Conservation (phyloP, 2,797 vertebrate species). For the Darevskia nairensis region DNA sequence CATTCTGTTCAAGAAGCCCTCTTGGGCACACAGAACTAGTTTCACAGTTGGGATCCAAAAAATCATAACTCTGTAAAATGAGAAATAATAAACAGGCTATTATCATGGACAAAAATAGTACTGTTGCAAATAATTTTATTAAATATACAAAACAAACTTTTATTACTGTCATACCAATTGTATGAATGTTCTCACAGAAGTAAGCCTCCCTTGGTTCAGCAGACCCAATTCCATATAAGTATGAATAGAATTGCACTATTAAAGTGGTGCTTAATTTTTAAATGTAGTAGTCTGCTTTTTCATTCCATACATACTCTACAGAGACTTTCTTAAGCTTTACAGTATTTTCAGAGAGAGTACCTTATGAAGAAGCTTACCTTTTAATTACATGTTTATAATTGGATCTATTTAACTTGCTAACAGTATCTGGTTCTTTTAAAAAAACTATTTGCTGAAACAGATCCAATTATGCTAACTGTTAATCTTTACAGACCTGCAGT, state of each 20-base stretch:
- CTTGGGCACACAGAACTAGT: neutral
- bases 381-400: conserved; percentile 66
- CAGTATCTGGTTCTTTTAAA: conserved; percentile 58
- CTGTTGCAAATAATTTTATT: neutral
- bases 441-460: conserved; percentile 50
- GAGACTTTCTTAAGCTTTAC: conserved; percentile 45
- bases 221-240: neutral
- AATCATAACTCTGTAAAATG: neutral
- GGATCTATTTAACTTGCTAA: conserved; percentile 50
- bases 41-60: neutral
- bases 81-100: neutral
- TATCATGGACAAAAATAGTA: neutral
- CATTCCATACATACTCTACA: conserved; percentile 50
- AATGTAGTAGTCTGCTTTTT: conserved; percentile 57
- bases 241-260: conserved; percentile 17
- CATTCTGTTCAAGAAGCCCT: neutral
- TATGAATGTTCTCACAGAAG: neutral
- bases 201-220: neutral
- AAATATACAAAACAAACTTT: neutral
- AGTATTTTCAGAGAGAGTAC: conserved; percentile 59
- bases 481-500: neutral
- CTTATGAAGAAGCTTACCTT: conserved; percentile 58
- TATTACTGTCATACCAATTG: neutral
- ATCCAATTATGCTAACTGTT: neutral
- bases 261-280: conserved; percentile 53